Evolutionary conservation across 2,888 invertebrate species (phyloP).

Genomic region (Ditula angustiorana): DNA sequence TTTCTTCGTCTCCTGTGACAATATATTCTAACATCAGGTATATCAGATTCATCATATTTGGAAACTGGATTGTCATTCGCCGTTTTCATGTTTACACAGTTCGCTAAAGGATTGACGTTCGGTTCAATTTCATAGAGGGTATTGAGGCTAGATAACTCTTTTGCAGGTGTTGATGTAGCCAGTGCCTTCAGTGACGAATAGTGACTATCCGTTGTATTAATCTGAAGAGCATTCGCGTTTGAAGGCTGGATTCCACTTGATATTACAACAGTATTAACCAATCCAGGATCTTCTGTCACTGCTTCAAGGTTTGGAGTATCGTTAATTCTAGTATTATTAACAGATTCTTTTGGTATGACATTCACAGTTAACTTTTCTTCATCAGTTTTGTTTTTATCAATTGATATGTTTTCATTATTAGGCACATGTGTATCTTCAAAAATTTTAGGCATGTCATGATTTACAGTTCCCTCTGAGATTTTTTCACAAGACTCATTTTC

Average conservation of each 20-base stretch:
- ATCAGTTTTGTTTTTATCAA: slow-evolving; percentile 5
- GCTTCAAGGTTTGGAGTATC: slow-evolving; percentile 29
- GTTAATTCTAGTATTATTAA: not conserved
- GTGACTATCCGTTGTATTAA: slow-evolving; percentile 26
- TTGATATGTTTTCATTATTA: not conserved
- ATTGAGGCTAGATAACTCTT: slow-evolving; percentile 44
- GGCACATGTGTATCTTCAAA: slow-evolving; percentile 21
- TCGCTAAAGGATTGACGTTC: not conserved
- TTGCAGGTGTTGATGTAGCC: slow-evolving; percentile 74
- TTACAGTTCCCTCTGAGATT: slow-evolving; percentile 2
- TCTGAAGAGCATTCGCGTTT: not conserved
- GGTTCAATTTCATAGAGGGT: slow-evolving; percentile 13
- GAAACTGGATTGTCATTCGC: slow-evolving; percentile 43
- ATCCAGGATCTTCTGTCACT: slow-evolving; percentile 46
- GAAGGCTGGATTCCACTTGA: slow-evolving; percentile 63
- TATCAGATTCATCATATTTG: slow-evolving; percentile 54
- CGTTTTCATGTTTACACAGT: slow-evolving; percentile 41
- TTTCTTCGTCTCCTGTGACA: slow-evolving; percentile 69
- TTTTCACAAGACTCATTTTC: slow-evolving; percentile 9
- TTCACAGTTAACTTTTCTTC: slow-evolving; percentile 1
- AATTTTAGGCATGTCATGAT: slow-evolving; percentile 11
- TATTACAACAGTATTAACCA: slow-evolving; percentile 67
- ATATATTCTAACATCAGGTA: slow-evolving; percentile 71
- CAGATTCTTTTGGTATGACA: not conserved
- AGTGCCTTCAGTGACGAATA: slow-evolving; percentile 54